These are phyloP conservation scores for Trachymyrmex cornetzi DNA, from an alignment of 1,140 invertebrate species.

Conservation along the genomic window DNA sequence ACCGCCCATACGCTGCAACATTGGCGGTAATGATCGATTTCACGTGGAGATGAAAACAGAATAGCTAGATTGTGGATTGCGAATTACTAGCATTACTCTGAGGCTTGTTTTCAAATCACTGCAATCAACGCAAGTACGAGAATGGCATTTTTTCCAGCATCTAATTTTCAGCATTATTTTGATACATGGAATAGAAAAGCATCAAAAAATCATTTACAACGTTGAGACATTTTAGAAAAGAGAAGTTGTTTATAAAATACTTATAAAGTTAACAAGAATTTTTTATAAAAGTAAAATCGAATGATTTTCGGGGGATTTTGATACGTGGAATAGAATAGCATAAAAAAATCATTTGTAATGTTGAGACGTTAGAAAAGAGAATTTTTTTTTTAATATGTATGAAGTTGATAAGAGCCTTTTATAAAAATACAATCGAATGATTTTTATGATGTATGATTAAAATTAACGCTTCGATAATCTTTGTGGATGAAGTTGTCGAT, in stretches of 20 bases:
- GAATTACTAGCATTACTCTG: slow-evolving; percentile 30
- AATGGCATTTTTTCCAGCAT: not conserved
- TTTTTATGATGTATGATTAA: not conserved
- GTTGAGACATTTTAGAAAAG: not conserved
- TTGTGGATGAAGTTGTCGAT: slow-evolving; percentile 31
- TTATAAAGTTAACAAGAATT: not conserved
- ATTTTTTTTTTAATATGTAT: not conserved
- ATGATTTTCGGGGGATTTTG: not conserved
- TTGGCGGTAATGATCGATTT: slow-evolving; percentile 47
- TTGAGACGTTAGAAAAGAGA: not conserved
- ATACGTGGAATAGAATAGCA: not conserved
- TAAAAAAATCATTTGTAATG: not conserved
- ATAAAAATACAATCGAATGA: not conserved
- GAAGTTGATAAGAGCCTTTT: not conserved
- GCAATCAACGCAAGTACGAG: slow-evolving; percentile 25
- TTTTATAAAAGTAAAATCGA: not conserved
- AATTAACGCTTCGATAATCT: slow-evolving; percentile 18
- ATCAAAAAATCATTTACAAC: not conserved
- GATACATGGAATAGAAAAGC: not conserved
- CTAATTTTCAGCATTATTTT: not conserved
- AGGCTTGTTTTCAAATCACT: slow-evolving; percentile 23
- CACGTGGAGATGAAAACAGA: slow-evolving; percentile 36
- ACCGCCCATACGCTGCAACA: slow-evolving; percentile 13
- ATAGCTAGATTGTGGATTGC: slow-evolving; percentile 7
- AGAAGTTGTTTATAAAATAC: not conserved